Conservation (phyloP, 1,140 invertebrate genomes). For the Lanistes nyassanus region DNA sequence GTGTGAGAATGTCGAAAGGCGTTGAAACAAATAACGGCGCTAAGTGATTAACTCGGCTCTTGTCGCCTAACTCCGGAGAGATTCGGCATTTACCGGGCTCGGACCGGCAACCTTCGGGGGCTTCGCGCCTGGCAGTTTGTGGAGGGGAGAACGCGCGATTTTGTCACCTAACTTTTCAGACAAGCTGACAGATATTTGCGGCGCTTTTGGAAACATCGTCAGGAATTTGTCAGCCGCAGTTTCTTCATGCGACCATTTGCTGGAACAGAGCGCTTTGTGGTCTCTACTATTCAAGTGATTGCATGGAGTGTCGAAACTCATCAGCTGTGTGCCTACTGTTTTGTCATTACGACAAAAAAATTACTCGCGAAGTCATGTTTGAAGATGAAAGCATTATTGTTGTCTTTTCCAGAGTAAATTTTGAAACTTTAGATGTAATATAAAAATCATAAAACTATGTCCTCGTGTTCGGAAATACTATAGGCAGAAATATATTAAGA, state of each 20-base stretch:
- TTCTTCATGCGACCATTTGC: not conserved
- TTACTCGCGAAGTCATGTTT: no score
- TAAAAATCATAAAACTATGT: no score
- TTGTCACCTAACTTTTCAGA: constrained; percentile 1
- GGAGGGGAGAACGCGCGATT: constrained; percentile 8
- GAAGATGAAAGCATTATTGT: no score
- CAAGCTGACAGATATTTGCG: constrained; percentile 3
- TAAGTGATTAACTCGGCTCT: constrained; percentile 29
- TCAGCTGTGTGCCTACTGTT: no score
- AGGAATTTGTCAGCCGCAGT: constrained; percentile 9
- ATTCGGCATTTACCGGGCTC: constrained; percentile 25
- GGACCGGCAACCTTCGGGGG: constrained; percentile 11
- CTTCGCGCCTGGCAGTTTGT: not conserved
- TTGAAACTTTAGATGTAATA: no score
- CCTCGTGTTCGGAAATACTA: no score
- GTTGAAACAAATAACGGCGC: constrained; percentile 26
- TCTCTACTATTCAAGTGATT: no score
- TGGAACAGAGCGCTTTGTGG: no score
- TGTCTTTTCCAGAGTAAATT: no score
- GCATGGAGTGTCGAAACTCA: no score
- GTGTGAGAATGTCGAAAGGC: not conserved
- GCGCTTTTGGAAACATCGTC: not conserved
- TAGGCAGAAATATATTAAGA: no score
- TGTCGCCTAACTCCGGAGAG: constrained; percentile 27
- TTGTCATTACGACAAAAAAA: no score